Base-by-base conservation (phyloP, 2,797 vertebrate genomes). In the Bufotes viridis region DNA sequence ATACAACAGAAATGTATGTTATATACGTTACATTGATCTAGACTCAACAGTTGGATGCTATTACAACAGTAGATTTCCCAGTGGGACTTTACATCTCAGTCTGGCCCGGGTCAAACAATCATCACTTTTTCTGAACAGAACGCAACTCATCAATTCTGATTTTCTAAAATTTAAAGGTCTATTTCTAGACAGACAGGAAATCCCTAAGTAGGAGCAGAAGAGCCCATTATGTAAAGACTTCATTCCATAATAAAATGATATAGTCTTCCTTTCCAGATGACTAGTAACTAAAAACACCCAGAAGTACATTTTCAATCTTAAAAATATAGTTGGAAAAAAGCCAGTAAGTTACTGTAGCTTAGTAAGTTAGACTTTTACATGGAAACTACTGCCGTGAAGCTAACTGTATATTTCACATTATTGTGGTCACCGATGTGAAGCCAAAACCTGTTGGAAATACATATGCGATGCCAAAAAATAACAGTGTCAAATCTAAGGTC, bases 181-280 rank as follows among this genome's bases (percentile, higher is more conserved):
- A 53, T 84, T 87, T 69, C 74, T 72, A 88, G 81, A 79, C 75
- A 84, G 65, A 84, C 82, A 88, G 74, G 81, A 84, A 88, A 84
- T 84, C 82, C 65, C 67, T 65, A 51, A 49, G 42, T 84, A 61
- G n/a, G 17, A 58, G 79, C 34, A 53, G 13, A 29, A 58, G 78
- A 81, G 79, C 26, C 49, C 51, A 58, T 63, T 61, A 42, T 51
- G 60, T 58, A 83, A 57, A 42, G 60, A 69, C 69, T 29, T n/a
- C 42, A 51, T 81, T 57, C 74, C 67, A 26, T 72, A 69, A 63
- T 61, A 83, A 78, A 87, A 87, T 78, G 70, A 83, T 57, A 18
- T 17, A 78, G 42, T 49, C 72, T 81, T 51, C 58, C 57, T 76
- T 63, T 61, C 82, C 82, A 84, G 72, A 42, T 17, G 70, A 84